Conservation (phyloP, 30 jellyfish, hydroid and myxozoan species). For the Pseudorhiza aurosa region DNA sequence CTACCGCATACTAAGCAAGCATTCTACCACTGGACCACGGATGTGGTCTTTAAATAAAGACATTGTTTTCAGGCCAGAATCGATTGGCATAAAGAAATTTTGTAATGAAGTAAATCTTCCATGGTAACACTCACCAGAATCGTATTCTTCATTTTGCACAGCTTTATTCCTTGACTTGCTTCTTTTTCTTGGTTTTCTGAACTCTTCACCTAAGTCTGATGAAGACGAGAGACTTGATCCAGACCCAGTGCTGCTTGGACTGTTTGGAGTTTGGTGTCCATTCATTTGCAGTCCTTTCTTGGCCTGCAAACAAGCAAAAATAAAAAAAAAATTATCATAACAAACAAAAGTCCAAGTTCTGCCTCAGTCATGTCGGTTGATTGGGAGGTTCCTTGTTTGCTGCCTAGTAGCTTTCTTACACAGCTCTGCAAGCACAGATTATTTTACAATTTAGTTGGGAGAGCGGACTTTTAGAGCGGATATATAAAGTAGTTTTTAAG, state of each 20-base stretch:
- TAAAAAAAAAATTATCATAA: not conserved
- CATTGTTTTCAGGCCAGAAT: too few species aligned
- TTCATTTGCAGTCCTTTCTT: conserved; percentile 20
- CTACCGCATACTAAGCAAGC: too few species aligned
- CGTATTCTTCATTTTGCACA: conserved; percentile 76
- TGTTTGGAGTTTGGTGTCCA: conserved; percentile 45
- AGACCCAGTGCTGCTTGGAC: conserved; percentile 79
- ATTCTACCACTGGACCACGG: too few species aligned
- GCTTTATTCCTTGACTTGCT: conserved; percentile 21
- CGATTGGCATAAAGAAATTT: too few species aligned
- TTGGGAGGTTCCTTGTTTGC: not conserved
- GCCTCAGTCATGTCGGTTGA: not conserved
- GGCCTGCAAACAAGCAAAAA: conserved; percentile 16
- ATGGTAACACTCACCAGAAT: conserved; percentile 55
- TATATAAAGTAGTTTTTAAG: too few species aligned
- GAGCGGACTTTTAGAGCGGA: too few species aligned
- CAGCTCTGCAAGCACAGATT: too few species aligned
- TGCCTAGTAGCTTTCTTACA: too few species aligned
- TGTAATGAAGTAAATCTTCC: too few species aligned
- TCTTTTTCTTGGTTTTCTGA: conserved; percentile 55
- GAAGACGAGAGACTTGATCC: conserved; percentile 63
- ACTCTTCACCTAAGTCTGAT: conserved; percentile 63
- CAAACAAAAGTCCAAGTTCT: too few species aligned
- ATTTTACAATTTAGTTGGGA: too few species aligned
- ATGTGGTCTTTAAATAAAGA: too few species aligned